Evolutionary conservation across 2,113 vertebrate species (phyloP).

Genomic region (Pterocles gutturalis): DNA sequence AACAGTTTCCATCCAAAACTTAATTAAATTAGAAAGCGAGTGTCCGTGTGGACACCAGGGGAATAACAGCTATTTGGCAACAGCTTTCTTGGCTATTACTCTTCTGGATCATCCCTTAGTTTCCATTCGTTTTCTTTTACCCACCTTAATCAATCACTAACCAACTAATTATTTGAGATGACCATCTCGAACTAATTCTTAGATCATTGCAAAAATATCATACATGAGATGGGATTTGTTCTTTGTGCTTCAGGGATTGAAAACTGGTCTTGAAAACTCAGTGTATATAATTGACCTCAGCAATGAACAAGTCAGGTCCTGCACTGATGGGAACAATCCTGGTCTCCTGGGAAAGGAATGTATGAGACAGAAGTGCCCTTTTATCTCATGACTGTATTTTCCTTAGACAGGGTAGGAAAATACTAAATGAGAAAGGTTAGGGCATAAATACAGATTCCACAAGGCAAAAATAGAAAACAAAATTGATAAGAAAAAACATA

Average conservation of each 20-base stretch:
- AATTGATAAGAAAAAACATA: conserved; percentile 18
- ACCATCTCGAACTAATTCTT: not conserved
- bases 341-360: conserved; percentile 30
- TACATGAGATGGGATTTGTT: not conserved
- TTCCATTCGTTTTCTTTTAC: not conserved
- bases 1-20: not conserved
- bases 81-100: not conserved
- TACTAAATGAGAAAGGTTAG: conserved; percentile 1
- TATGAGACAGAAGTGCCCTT: conserved; percentile 44
- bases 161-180: not conserved
- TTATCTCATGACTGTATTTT: conserved; percentile 36
- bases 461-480: conserved; percentile 36
- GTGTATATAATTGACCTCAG: not conserved
- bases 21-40: not conserved
- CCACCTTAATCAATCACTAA: not conserved
- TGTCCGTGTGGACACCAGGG: not conserved
- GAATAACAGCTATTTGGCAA: conserved; percentile 13
- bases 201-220: not conserved
- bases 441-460: not conserved
- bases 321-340: not conserved
- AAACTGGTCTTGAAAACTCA: not conserved
- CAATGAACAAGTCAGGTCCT: not conserved
- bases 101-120: not conserved
- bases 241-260: not conserved
- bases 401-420: conserved; percentile 17